Base-by-base conservation (phyloP, 2,113 vertebrate genomes). In the Engystomops pustulosus region DNA sequence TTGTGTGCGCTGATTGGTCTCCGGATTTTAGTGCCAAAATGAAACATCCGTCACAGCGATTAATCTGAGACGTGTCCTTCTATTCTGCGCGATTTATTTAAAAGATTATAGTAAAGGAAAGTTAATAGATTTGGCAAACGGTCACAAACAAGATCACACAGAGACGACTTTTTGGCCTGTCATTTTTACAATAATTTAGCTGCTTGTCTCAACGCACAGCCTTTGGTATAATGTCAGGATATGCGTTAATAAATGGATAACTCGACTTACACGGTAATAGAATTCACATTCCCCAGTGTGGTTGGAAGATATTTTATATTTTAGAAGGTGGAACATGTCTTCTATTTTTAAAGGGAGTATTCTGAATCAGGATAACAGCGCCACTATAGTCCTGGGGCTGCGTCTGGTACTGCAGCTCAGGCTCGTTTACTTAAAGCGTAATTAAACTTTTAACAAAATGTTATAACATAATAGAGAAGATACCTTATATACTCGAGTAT, bases 1-100 rank as follows among this genome's bases (percentile, higher is more conserved):
- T 82, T n/a, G n/a, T 60, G 51, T 30, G 12, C 80, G 41, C 53
- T 74, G 81, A 74, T 83, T 83, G 69, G 15, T 34, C 36, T 60
- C 44, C n/a, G 18, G 55, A 25, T 62, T 36, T 49, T 32, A 65
- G 8, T 62, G 53, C 70, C 17, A 25, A 75, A 83, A 65, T 65
- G 70, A 65, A 74, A 65, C 25, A 65, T 65, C 60, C 49, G 38
- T 83, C 30, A 65, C 38, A 75, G 34, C 25, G 20, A 12, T 65
- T 65, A 65, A 65, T 65, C 27, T 25, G 34, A 65, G 27, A 62
- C 60, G 15, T 18, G 60, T 65, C 60, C 60, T n/a, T n/a, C n/a
- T n/a, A n/a, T 65, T 82, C 32, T 4, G 18, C 45, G 41, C 20
- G 36, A 53, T 75, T 83, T 60, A 65, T 47, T 65, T 74, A 12